Percentiles rank a stretch among this genome's conserved stretches.
Conservation (phyloP, 2,113 vertebrate species). For the Gopherus flavomarginatus region DNA sequence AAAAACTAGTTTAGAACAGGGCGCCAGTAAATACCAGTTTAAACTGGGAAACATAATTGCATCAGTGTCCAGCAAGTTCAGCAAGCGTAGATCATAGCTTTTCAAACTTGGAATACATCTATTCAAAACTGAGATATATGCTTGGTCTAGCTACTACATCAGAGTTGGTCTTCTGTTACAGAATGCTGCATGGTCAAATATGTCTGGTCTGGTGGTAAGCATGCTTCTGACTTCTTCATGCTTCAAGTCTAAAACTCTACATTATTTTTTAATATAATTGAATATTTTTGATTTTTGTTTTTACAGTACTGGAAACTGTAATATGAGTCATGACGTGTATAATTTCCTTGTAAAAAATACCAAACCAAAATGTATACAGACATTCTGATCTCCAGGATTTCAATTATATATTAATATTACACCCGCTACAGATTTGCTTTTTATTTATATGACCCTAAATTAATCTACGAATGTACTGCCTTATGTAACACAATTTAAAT, state of each 20-base stretch:
- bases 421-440: background rate
- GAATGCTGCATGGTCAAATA: background rate
- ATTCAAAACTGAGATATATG: background rate
- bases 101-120: background rate
- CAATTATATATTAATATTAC: background rate
- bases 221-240: background rate
- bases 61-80: background rate
- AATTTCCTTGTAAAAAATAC: no score
- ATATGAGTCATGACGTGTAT: background rate
- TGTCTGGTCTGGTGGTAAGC: background rate
- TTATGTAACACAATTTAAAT: background rate
- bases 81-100: background rate
- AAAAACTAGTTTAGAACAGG: background rate
- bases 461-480: background rate
- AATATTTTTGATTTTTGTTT: background rate
- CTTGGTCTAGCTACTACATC: background rate
- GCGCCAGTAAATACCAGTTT: background rate
- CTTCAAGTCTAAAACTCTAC: background rate
- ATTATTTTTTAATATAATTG: background rate
- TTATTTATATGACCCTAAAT: background rate
- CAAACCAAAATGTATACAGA: background rate
- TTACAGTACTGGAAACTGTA: background rate
- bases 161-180: background rate
- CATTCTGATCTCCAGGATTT: background rate
- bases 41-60: background rate